These are phyloP conservation scores for Hyla sarda DNA, from an alignment of 2,113 vertebrate genomes.

Conservation along the genomic window DNA sequence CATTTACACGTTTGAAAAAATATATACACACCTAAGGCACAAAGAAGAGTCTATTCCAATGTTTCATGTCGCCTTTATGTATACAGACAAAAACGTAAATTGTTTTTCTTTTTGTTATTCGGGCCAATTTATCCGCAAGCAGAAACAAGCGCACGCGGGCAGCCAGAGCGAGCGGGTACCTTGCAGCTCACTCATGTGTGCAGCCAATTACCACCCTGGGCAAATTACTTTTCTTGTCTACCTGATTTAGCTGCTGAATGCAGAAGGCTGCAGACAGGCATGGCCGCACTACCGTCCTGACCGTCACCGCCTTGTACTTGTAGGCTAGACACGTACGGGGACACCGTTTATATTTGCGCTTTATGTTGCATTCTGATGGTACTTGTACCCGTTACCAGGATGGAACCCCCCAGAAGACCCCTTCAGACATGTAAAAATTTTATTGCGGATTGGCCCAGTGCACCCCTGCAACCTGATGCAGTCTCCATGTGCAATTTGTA, in stretches of 20 bases:
- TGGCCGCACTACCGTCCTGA: neutral
- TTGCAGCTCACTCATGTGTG: conserved; percentile 42
- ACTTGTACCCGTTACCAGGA: neutral
- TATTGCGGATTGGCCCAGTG: too few species aligned
- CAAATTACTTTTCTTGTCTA: conserved; percentile 41
- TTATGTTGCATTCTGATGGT: neutral
- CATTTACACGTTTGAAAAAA: too few species aligned
- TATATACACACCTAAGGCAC: too few species aligned
- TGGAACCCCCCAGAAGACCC: neutral
- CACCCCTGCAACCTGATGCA: too few species aligned
- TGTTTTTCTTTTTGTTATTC: neutral
- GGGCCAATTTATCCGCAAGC: neutral
- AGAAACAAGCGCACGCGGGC: neutral
- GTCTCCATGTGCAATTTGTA: too few species aligned
- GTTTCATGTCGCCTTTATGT: too few species aligned
- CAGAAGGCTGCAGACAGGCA: neutral
- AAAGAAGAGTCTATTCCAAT: too few species aligned
- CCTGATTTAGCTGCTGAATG: conserved; percentile 25
- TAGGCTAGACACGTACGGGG: neutral
- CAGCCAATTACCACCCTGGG: conserved; percentile 48
- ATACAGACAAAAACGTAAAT: neutral
- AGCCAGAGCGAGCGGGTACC: neutral
- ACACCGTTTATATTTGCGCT: neutral
- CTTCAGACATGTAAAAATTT: too few species aligned
- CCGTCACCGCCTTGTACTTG: neutral